Percentiles rank a stretch among this genome's conserved stretches.
phyloP scores from a whole-genome alignment of 2,797 vertebrate species.

The Helostoma temminkii region DNA sequence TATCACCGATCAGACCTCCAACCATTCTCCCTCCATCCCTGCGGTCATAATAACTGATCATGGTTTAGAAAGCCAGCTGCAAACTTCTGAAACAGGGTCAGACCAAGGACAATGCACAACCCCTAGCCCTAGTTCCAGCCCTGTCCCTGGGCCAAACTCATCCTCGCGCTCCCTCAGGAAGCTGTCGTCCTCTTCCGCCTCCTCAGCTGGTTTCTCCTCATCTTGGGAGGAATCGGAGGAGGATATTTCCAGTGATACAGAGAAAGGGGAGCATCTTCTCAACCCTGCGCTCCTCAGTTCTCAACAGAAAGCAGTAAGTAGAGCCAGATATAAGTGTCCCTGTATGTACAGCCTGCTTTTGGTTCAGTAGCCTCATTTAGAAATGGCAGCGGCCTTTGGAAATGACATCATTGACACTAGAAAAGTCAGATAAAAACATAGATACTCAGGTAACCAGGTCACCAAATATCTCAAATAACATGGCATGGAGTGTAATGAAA shows the following conservation, averaged over 20 bases:
- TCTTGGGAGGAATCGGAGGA: conserved; percentile 99
- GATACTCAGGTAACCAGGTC: no score
- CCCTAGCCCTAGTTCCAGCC: conserved; percentile 74
- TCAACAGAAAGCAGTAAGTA: conserved; percentile 94
- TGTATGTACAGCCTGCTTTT: neutral
- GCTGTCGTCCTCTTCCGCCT: conserved; percentile 96
- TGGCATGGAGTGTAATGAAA: neutral
- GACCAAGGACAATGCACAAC: conserved; percentile 66
- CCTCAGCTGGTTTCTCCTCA: conserved; percentile 97
- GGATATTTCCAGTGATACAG: conserved; percentile 95
- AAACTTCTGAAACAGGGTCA: conserved; percentile 34
- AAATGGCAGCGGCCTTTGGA: neutral
- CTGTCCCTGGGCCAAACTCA: conserved; percentile 52
- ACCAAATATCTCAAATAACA: no score
- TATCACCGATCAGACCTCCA: conserved; percentile 25
- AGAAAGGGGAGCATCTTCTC: conserved; percentile 89
- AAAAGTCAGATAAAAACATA: neutral
- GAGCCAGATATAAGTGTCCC: conserved; percentile 4
- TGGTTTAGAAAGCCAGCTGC: conserved; percentile 84
- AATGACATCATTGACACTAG: neutral
- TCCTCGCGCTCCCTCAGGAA: conserved; percentile 86
- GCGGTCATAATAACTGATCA: conserved; percentile 95
- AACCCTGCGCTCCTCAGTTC: conserved; percentile 89
- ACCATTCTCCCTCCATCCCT: conserved; percentile 80
- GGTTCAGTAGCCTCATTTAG: neutral